A percentile compares a stretch with the other conserved stretches of the same genome.
Evolutionary conservation across 2,888 invertebrate genomes (phyloP).

Genomic region (Formica aserva): DNA sequence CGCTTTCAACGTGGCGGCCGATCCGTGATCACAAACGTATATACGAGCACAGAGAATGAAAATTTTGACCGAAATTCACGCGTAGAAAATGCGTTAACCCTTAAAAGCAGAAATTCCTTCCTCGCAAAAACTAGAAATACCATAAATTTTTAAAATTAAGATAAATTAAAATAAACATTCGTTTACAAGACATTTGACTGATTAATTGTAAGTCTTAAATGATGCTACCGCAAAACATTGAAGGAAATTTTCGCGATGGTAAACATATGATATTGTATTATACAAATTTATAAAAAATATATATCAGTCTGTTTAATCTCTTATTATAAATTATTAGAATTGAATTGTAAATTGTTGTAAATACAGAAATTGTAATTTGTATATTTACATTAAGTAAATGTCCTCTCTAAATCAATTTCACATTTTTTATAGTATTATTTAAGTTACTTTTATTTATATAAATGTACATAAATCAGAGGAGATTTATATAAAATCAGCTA

Average conservation of each 20-base stretch:
- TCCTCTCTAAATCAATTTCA: neutral
- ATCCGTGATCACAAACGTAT: conserved; percentile 33
- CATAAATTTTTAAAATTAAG: neutral
- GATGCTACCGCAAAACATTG: neutral
- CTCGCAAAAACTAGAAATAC: neutral
- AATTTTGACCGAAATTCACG: conserved; percentile 40
- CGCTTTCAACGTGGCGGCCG: conserved; percentile 68
- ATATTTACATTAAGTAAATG: neutral
- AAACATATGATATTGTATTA: neutral
- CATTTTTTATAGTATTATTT: neutral
- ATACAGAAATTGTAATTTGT: neutral
- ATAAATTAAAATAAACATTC: neutral
- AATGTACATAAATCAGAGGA: too few species aligned
- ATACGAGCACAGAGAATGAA: conserved; percentile 46
- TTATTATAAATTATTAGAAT: too few species aligned
- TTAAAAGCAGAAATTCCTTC: neutral
- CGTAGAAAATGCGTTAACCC: neutral
- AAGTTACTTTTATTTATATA: neutral
- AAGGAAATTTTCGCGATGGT: neutral
- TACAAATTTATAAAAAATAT: neutral
- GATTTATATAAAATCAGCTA: neutral
- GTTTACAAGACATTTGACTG: neutral
- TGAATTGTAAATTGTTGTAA: neutral
- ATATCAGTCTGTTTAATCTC: neutral
- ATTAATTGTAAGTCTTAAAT: neutral